Evolutionary conservation across 2,113 vertebrate species (phyloP).

Genomic region (Coreoperca whiteheadi): DNA sequence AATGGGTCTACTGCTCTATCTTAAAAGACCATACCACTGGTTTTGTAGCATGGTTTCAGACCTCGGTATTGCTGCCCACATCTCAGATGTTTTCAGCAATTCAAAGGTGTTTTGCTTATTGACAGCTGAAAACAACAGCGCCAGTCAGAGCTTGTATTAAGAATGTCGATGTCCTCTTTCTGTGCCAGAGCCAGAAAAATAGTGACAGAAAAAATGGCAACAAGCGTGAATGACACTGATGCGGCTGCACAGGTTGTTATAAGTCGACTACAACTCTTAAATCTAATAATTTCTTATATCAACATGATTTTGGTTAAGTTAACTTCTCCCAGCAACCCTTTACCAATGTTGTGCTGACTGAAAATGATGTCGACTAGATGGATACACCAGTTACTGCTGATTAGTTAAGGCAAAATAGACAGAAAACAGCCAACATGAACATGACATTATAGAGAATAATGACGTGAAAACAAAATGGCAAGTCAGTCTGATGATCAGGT

Average conservation of each 20-base stretch:
- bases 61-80: conserved; percentile 15
- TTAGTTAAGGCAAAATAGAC: conserved; percentile 2
- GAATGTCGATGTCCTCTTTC: neutral
- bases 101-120: conserved; percentile 11
- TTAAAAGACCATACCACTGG: conserved; percentile 39
- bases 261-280: neutral
- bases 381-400: neutral
- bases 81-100: neutral
- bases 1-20: conserved; percentile 46
- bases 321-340: neutral
- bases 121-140: neutral
- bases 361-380: neutral
- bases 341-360: neutral
- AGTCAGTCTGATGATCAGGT: neutral
- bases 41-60: conserved; percentile 8
- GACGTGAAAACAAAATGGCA: conserved; percentile 18
- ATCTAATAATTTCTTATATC: neutral
- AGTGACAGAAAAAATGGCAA: neutral
- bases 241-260: neutral
- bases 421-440: neutral
- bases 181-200: neutral
- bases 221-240: neutral
- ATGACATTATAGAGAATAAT: too few relatives aligned
- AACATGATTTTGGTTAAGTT: neutral
- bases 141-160: neutral